Evolutionary conservation across 2,113 vertebrate genomes (phyloP).

Genomic region (Toxostoma redivivum): DNA sequence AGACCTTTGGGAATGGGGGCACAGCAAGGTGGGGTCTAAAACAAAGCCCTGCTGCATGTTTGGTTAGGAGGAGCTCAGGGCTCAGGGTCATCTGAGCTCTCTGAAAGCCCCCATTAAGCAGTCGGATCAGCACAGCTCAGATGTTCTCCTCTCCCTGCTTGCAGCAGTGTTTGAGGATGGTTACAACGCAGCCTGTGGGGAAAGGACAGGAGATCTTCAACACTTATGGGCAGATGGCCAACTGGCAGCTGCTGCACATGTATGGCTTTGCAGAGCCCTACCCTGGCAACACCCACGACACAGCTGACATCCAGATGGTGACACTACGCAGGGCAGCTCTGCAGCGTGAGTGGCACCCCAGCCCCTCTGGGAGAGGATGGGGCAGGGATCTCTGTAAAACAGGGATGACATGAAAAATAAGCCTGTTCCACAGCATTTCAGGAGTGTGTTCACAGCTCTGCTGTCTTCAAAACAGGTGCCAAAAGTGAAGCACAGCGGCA

Average conservation of each 20-base stretch:
- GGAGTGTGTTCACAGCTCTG: neutral
- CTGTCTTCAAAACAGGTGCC: slow-evolving; percentile 55
- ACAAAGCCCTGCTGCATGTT: neutral
- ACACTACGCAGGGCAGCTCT: slow-evolving; percentile 76
- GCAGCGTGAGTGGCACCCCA: slow-evolving; percentile 68
- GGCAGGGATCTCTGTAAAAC: neutral
- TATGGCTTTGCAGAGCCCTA: slow-evolving; percentile 89
- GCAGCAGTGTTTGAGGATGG: slow-evolving; percentile 87
- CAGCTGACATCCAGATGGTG: slow-evolving; percentile 83
- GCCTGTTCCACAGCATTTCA: neutral
- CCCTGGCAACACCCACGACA: slow-evolving; percentile 83
- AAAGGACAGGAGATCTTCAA: slow-evolving; percentile 92
- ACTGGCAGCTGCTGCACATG: slow-evolving; percentile 98
- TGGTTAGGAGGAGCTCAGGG: neutral
- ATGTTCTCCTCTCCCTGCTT: neutral
- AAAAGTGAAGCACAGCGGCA: slow-evolving; percentile 58
- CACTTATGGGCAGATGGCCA: slow-evolving; percentile 93
- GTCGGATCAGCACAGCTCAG: fast-evolving
- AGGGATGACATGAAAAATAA: fast-evolving
- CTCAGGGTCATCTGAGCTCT: neutral
- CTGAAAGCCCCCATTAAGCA: fast-evolving
- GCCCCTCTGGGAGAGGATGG: fast-evolving
- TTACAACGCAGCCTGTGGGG: slow-evolving; percentile 72
- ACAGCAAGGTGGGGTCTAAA: neutral
- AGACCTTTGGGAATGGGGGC: neutral